phyloP scores from a whole-genome alignment of 2,888 invertebrate species.

The Agyllia agylla region DNA sequence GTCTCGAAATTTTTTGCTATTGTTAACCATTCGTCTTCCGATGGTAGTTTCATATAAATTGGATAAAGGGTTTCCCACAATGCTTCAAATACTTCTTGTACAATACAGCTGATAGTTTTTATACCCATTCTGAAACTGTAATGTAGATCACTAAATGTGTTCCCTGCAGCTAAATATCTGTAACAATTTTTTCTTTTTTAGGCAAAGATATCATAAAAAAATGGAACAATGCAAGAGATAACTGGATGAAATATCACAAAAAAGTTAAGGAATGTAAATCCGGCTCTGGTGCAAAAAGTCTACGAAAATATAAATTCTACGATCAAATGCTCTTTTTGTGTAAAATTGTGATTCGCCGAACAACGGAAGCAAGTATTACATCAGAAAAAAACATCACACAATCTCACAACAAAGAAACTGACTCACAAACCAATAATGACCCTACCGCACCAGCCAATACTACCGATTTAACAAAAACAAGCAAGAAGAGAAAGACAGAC shows the following conservation, averaged over 20 bases:
- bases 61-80: background rate
- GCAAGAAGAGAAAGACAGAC: conserved; percentile 76
- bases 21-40: background rate
- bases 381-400: conserved; percentile 73
- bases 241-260: conserved; percentile 79
- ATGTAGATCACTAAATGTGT: background rate
- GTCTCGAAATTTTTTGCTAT: background rate
- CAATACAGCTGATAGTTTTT: conserved; percentile 6
- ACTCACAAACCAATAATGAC: conserved; percentile 77
- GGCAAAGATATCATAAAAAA: conserved; percentile 62
- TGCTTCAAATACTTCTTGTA: background rate
- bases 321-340: conserved; percentile 63
- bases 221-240: conserved; percentile 71
- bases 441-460: conserved; percentile 74
- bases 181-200: conserved; percentile 62
- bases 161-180: conserved; percentile 35
- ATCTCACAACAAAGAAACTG: conserved; percentile 75
- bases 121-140: conserved; percentile 6
- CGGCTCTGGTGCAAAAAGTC: conserved; percentile 75
- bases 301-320: conserved; percentile 74
- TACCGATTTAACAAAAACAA: conserved; percentile 71
- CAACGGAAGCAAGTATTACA: conserved; percentile 75
- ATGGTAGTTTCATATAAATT: background rate
- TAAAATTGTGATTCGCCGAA: conserved; percentile 67
- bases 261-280: conserved; percentile 78